These are phyloP conservation scores for Rugalucina vietnamica DNA, from an alignment of 2,888 invertebrate genomes.

Conservation along the genomic window DNA sequence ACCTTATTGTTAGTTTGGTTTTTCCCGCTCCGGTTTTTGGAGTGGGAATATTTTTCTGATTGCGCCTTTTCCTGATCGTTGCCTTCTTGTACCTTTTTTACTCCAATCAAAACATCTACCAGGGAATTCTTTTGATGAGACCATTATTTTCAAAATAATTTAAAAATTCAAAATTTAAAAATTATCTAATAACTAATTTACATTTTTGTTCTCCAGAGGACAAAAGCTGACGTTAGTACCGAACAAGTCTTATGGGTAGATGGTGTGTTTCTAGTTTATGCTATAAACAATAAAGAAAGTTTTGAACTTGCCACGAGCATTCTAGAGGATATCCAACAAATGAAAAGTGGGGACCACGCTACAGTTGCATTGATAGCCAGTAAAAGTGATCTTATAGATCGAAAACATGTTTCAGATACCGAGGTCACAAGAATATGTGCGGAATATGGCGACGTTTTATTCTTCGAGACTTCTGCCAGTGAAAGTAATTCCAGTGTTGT, in stretches of 20 bases:
- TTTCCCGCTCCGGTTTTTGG: too few species aligned
- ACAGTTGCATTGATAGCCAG: slow-evolving; percentile 75
- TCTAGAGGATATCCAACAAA: slow-evolving; percentile 65
- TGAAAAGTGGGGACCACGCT: slow-evolving; percentile 65
- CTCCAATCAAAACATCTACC: too few species aligned
- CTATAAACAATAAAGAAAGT: slow-evolving; percentile 71
- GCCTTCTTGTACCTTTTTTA: too few species aligned
- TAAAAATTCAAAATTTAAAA: too few species aligned
- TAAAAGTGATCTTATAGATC: slow-evolving; percentile 77
- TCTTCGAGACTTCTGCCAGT: slow-evolving; percentile 74
- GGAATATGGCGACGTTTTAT: slow-evolving; percentile 71
- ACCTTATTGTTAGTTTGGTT: too few species aligned
- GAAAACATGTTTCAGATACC: slow-evolving; percentile 68
- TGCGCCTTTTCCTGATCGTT: too few species aligned
- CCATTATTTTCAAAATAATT: too few species aligned
- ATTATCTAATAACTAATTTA: too few species aligned
- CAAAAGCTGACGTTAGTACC: slow-evolving; percentile 38
- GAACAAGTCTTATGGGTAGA: slow-evolving; percentile 79
- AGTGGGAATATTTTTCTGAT: too few species aligned
- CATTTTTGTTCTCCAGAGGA: slow-evolving; percentile 23
- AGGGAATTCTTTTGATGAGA: too few species aligned
- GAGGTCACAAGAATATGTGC: slow-evolving; percentile 69
- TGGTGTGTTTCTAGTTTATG: slow-evolving; percentile 76
- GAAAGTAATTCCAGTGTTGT: slow-evolving; percentile 70
- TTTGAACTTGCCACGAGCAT: slow-evolving; percentile 69